A percentile compares a stretch with the other conserved stretches of the same genome.
Evolutionary conservation across 2,888 invertebrate genomes (phyloP).

Genomic region (Macaria notata): DNA sequence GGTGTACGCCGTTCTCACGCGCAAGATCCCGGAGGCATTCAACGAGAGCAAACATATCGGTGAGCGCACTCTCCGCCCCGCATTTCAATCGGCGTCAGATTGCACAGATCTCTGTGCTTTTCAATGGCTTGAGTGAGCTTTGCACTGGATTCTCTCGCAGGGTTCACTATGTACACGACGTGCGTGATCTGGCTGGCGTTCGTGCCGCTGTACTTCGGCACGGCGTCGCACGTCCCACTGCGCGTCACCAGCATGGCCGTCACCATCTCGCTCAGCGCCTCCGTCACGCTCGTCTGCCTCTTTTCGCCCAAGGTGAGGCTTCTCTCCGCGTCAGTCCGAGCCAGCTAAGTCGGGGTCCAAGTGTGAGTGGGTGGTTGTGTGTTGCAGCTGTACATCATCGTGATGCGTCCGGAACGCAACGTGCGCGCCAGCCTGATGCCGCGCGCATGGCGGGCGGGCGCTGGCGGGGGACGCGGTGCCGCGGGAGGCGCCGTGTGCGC

Average conservation of each 20-base stretch:
- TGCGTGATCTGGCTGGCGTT: constrained; percentile 99
- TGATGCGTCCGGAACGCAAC: constrained; percentile 67
- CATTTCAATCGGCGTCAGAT: too few species aligned
- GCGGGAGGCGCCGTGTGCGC: constrained; percentile 61
- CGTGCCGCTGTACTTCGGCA: constrained; percentile 98
- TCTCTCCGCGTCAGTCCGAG: too few species aligned
- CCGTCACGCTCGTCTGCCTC: constrained; percentile 95
- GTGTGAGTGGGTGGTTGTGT: not conserved
- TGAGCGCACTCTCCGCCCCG: constrained; percentile 34
- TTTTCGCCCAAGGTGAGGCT: constrained; percentile 98
- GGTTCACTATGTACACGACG: constrained; percentile 99
- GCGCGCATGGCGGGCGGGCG: constrained; percentile 51
- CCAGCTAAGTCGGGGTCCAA: too few species aligned
- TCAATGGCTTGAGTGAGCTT: too few species aligned
- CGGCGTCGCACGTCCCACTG: constrained; percentile 94
- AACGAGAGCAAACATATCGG: constrained; percentile 99
- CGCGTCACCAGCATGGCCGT: constrained; percentile 97
- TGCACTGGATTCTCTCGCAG: too few species aligned
- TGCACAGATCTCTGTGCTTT: too few species aligned
- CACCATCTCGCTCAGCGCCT: constrained; percentile 96
- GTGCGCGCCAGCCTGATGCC: constrained; percentile 65
- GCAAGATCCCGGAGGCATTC: constrained; percentile 98
- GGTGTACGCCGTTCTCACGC: constrained; percentile 95
- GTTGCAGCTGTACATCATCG: constrained; percentile 63
- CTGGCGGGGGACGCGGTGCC: constrained; percentile 41